Conservation (phyloP, 1,140 invertebrate genomes). For the Arion vulgaris region DNA sequence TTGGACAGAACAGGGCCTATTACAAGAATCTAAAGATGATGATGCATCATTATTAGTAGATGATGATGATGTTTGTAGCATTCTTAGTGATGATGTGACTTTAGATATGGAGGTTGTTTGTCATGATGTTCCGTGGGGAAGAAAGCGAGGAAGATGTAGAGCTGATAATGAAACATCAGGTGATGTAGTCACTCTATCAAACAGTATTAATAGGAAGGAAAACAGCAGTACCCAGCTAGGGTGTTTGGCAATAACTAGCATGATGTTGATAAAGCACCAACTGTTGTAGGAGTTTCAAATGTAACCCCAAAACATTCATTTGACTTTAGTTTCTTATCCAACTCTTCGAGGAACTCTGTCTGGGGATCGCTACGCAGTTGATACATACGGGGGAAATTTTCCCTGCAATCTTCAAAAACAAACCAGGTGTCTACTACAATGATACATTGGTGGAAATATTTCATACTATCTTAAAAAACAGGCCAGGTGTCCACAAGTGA, state of each 20-base stretch:
- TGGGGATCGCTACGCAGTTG: not conserved
- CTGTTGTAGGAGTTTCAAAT: not conserved
- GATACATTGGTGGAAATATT: no score
- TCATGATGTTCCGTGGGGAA: constrained; percentile 3
- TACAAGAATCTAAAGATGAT: not conserved
- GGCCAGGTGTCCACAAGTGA: no score
- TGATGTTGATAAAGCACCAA: not conserved
- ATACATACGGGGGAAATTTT: not conserved
- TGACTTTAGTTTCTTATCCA: not conserved
- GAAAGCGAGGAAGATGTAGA: not conserved
- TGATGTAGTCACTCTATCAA: not conserved
- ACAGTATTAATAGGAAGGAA: not conserved
- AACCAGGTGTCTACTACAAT: no score
- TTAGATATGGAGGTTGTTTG: constrained; percentile 47
- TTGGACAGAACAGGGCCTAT: not conserved
- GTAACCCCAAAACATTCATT: not conserved
- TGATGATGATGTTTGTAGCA: constrained; percentile 43
- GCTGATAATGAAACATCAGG: not conserved
- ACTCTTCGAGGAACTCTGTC: not conserved
- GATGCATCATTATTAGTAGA: constrained; percentile 22
- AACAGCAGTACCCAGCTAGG: not conserved
- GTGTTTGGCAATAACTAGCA: not conserved
- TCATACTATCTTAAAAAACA: no score
- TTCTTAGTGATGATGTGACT: constrained; percentile 41
- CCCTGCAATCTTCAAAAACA: no score